Conservation (phyloP, 2,797 vertebrate species). For the Chiroxiphia lanceolata region DNA sequence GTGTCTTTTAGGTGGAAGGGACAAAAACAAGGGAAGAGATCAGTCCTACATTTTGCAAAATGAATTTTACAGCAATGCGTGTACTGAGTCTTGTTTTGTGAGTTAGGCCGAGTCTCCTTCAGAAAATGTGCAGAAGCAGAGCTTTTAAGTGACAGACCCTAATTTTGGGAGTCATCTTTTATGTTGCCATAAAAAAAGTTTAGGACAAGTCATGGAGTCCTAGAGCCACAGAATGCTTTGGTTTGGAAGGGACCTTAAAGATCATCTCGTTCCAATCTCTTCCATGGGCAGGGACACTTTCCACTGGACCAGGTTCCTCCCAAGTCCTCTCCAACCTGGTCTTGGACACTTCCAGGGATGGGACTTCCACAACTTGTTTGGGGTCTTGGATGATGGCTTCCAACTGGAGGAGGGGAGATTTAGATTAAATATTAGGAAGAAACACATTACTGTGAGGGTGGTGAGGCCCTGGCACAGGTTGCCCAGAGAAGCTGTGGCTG, state of each 20-base stretch:
- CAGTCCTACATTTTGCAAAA: not conserved
- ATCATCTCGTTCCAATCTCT: not conserved
- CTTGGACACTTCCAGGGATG: not conserved
- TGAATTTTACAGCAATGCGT: not conserved
- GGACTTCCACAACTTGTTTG: not conserved
- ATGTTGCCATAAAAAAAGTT: not conserved
- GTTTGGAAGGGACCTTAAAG: not conserved
- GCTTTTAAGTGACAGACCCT: not conserved
- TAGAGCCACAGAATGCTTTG: not conserved
- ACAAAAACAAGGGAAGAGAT: not conserved
- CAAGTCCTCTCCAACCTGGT: not conserved
- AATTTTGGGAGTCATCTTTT: not conserved
- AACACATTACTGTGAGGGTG: not conserved
- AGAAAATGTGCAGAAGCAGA: not conserved
- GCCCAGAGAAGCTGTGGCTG: not conserved
- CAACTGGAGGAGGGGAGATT: not conserved
- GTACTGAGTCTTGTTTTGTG: not conserved
- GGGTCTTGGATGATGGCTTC: not conserved
- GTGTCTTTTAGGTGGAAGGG: not conserved
- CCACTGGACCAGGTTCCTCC: not conserved
- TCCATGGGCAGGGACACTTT: not conserved
- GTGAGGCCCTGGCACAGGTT: fast-evolving
- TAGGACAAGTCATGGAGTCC: not conserved
- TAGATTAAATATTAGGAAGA: not conserved
- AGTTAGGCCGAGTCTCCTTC: not conserved